Evolutionary conservation across 2,888 invertebrate species (phyloP), one percentile per base, ranked within the genome.

Genomic region (Celastrina argiolus): DNA sequence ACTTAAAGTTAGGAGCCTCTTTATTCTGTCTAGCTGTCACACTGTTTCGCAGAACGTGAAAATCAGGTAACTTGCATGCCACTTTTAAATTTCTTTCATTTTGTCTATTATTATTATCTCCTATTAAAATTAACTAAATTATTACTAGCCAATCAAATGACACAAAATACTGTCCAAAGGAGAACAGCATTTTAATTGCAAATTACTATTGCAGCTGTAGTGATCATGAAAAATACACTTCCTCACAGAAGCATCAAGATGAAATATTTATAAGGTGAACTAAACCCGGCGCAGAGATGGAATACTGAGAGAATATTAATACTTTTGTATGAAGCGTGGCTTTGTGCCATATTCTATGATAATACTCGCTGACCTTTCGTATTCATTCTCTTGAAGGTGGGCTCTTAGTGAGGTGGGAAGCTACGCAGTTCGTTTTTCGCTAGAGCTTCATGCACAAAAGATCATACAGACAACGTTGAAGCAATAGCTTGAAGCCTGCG

Each of bases 301-400:
- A 51, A 51, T 51, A 22, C 51, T 51, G 51, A 51, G 51, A 12
- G 51, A 51, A 51, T 51, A 51, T 51, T 51, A 51, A 51, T 51
- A 51, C 22, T 26, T 51, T 51, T 51, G 22, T 51, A 51, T 51
- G 51, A 51, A 51, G 51, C 51, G 51, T 26, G 22, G 51, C 51
- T 51, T 22, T 51, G 22, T 22, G 51, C 26, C 51, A 5, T 14
- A 51, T 26, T 51, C 22, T 51, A 51, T 51, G 51, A 26, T 51
- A 51, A 51, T 51, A 26, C 51, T 45, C 22, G 51, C 51, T 51
- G 51, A 51, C 51, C 51, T 45, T 12, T 45, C 51, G 51, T 22
- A 51, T 51, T 26, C 51, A 51, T 51, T 51, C 51, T 1, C 45
- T 16, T 10, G 22, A 51, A 51, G 51, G 26, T 22, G 51, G 22